A percentile compares a stretch with the other conserved stretches of the same genome.
phyloP scores from a whole-genome alignment of 2,888 invertebrate genomes.

The Limenitis camilla region DNA sequence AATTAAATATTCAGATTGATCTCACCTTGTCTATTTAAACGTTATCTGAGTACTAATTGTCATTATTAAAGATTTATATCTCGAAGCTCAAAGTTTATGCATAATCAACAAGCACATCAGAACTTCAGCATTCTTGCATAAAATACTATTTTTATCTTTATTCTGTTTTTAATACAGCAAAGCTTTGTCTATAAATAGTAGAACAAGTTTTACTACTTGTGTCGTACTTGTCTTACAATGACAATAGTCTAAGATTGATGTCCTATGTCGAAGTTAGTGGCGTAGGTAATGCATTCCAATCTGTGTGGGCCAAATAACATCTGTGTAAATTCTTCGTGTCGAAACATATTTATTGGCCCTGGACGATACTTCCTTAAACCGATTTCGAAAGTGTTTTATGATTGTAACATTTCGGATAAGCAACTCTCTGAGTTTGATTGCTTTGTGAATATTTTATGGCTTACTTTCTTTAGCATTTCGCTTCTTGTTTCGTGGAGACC shows the following conservation, averaged over 20 bases:
- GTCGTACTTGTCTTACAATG: constrained; percentile 25
- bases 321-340: constrained; percentile 44
- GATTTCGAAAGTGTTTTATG: constrained; percentile 20
- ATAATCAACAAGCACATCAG: too few species aligned
- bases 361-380: constrained; percentile 31
- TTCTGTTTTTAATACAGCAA: neutral
- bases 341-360: constrained; percentile 34
- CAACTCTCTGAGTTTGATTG: constrained; percentile 3
- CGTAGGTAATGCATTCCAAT: constrained; percentile 57
- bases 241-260: constrained; percentile 41
- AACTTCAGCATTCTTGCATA: too few species aligned
- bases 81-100: too few species aligned
- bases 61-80: too few species aligned
- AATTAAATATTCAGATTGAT: too few species aligned
- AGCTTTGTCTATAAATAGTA: constrained; percentile 12
- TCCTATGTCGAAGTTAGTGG: constrained; percentile 32
- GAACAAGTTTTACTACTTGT: constrained; percentile 15
- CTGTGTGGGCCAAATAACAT: constrained; percentile 53
- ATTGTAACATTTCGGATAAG: constrained; percentile 15
- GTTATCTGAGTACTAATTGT: too few species aligned
- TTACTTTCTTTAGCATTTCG: neutral
- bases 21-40: too few species aligned
- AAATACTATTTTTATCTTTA: neutral
- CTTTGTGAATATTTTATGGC: constrained; percentile 1
- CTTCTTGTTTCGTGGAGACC: neutral